Conservation (phyloP, 1,140 invertebrate species). For the Hermetia illucens region DNA sequence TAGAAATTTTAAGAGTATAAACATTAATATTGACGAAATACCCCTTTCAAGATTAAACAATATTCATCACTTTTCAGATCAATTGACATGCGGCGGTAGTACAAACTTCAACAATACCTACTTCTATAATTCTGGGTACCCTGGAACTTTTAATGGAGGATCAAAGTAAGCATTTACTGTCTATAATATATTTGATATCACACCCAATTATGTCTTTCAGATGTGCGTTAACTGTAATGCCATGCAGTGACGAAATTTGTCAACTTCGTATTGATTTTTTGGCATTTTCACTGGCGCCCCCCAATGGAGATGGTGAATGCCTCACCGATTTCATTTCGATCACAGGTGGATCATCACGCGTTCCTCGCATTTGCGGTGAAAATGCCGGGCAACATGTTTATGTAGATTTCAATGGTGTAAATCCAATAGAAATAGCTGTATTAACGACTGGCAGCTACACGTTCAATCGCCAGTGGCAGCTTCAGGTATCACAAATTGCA, state of each 20-base stretch:
- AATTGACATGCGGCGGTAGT: constrained; percentile 47
- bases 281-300: constrained; percentile 54
- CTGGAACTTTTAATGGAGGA: constrained; percentile 46
- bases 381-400: constrained; percentile 71
- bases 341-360: constrained; percentile 46
- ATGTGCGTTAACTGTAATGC: constrained; percentile 53
- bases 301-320: constrained; percentile 56
- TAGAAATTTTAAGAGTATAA: too few species aligned
- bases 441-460: constrained; percentile 42
- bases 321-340: constrained; percentile 52
- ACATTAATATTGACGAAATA: too few species aligned
- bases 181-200: not conserved
- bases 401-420: constrained; percentile 53
- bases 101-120: constrained; percentile 68
- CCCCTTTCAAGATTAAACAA: too few species aligned
- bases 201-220: constrained; percentile 4
- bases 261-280: constrained; percentile 68
- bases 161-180: constrained; percentile 24
- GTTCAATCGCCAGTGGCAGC: constrained; percentile 57
- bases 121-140: constrained; percentile 61
- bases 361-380: constrained; percentile 62
- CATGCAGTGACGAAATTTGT: constrained; percentile 53
- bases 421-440: constrained; percentile 50
- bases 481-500: constrained; percentile 56
- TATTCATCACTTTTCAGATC: constrained; percentile 48